Base-by-base conservation (phyloP, 2,888 invertebrate genomes). In the Pomacea canaliculata region DNA sequence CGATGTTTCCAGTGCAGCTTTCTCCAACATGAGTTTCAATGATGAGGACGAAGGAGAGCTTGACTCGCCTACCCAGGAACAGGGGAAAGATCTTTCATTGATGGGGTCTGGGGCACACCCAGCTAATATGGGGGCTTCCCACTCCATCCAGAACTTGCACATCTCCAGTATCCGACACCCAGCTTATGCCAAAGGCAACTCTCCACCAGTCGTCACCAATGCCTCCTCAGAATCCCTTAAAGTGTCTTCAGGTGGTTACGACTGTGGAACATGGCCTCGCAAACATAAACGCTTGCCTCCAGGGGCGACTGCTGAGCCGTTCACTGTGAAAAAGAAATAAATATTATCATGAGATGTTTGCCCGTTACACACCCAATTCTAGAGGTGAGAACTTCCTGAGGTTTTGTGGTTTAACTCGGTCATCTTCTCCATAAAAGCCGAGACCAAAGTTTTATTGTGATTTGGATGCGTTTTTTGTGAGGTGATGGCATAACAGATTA, bases 1-100 rank as follows among this genome's bases (percentile, higher is more conserved):
- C 48, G 84, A 86, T 69, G 85, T 86, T 65, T 82, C 84, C 76
- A 83, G 81, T 69, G 83, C 86, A 59, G 88, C 85, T 19, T 87
- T 87, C 79, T 84, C 87, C 59, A 87, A 88, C 73, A 88, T 88
- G 88, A 88, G 88, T 79, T 88, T 86, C 76, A 85, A 87, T 80
- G 87, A 88, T 81, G 86, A 86, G 71, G 86, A 86, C 51, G 85
- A 85, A 19, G 69, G 68, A 46, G 73, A 73, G 23, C 60, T 70
- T 19, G 79, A 74, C 37, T 75, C 76, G 18, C 78, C 76, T 48
- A 76, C 79, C 48, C 70, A 74, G 60, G 79, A 80, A 46, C 62
- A 46, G 5, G 65, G 46, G 2, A 68, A 65, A 13, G 67, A 60
- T 27, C 67, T 73, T 37, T 59, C 49, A 56, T 56, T 76, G 12